Evolutionary conservation across 2,888 invertebrate species (phyloP), one percentile per base, ranked within the genome.

Genomic region (Drosophila cracens): DNA sequence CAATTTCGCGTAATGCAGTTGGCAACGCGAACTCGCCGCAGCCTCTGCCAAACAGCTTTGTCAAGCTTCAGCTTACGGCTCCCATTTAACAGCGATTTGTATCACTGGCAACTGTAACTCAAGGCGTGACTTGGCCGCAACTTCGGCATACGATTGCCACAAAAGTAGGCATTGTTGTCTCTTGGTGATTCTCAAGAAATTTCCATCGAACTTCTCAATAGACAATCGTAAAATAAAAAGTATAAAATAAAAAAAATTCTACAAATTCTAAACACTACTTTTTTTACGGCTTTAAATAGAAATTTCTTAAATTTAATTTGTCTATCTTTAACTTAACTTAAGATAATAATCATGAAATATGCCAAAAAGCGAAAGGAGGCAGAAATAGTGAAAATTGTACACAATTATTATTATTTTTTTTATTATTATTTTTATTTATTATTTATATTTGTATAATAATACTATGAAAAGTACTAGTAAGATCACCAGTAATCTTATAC

Each of bases 1-100:
- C 75, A 34, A 66, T 70, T 70, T 70, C 25, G 38, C 73, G 51
- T 89, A 81, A 83, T 83, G 76, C 73, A 81, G 79, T 87, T 87
- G 82, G 89, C 84, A 85, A 62, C 64, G 59, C 64, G 43, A 36
- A 31, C 18, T 34, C n/a, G 51, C 38, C 43, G 33, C 31, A 34
- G 48, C 53, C 46, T 25, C 46, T 79, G 76, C 79, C 79, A 79
- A 79, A 63, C 57, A 53, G 65, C 58, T 75, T 79, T 67, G 21
- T 67, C 48, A 59, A 56, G 66, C 63, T 59, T 49, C 49, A 58
- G 38, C 31, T 61, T 29, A 43, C 63, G 29, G 48, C 68, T 64
- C 16, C 54, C 76, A 78, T 76, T 71, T 66, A 62, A 71, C 71
- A 66, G 69, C 65, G 63, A 69, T 66, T 69, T 76, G 75, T 62